Conservation (phyloP, 64 coral and sea anemone genomes). For the Exaiptasia diaphana region DNA sequence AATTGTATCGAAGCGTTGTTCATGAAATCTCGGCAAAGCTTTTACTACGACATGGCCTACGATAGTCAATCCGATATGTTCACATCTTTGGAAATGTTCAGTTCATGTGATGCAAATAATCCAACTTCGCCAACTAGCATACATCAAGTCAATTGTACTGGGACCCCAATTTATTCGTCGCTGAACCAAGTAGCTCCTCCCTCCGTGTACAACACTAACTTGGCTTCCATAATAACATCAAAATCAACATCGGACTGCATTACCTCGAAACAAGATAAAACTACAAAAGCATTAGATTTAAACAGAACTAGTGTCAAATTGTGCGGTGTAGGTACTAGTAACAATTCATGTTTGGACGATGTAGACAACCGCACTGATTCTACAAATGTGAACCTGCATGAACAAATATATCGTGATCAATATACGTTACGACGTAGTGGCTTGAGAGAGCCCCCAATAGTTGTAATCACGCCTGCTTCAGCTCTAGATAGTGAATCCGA, state of each 20-base stretch:
- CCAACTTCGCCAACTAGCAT: not conserved
- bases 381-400: no score
- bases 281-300: not conserved
- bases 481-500: not conserved
- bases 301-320: not conserved
- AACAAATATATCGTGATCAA: no score
- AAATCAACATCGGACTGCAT: not conserved
- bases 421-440: no score
- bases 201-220: constrained; percentile 22
- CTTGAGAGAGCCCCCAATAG: constrained; percentile 38
- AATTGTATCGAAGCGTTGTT: no score
- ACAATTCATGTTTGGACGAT: not conserved
- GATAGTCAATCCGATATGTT: no score
- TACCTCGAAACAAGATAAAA: not conserved
- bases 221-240: constrained; percentile 22
- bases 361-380: no score
- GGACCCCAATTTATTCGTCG: constrained; percentile 49
- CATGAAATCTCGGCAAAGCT: no score
- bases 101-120: constrained; percentile 57
- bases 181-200: constrained; percentile 22
- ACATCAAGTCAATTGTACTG: constrained; percentile 56
- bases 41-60: no score
- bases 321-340: not conserved
- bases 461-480: constrained; percentile 47
- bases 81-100: no score